phyloP scores from a whole-genome alignment of 2,113 vertebrate species.

The Channa argus region DNA sequence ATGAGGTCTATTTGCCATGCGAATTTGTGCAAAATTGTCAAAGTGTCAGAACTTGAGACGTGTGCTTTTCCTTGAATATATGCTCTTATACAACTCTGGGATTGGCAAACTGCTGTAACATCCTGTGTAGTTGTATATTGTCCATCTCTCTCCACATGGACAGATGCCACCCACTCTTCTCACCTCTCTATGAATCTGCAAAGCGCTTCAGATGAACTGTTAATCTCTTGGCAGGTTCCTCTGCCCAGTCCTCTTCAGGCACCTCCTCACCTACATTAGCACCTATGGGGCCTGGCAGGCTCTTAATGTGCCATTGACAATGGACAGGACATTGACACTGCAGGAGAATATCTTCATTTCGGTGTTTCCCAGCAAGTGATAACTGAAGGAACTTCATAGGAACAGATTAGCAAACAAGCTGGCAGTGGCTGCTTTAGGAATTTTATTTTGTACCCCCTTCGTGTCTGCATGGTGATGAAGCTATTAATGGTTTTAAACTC shows the following conservation, averaged over 20 bases:
- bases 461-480: conserved; percentile 45
- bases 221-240: conserved; percentile 68
- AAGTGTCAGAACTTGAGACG: conserved; percentile 13
- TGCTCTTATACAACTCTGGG: neutral
- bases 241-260: conserved; percentile 48
- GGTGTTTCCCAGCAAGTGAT: conserved; percentile 13
- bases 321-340: conserved; percentile 33
- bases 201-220: conserved; percentile 64
- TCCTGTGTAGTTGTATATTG: conserved; percentile 17
- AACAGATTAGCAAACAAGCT: conserved; percentile 51
- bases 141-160: conserved; percentile 45
- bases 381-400: conserved; percentile 20
- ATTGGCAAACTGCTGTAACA: conserved; percentile 12
- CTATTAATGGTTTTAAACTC: conserved; percentile 50
- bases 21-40: conserved; percentile 4
- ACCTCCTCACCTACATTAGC: conserved; percentile 59
- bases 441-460: neutral
- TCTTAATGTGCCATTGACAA: conserved; percentile 55
- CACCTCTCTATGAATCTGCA: conserved; percentile 60
- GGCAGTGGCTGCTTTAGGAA: conserved; percentile 18
- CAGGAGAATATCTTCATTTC: conserved; percentile 20
- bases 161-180: conserved; percentile 58
- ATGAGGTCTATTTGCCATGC: neutral
- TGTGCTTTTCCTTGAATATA: conserved; percentile 1
- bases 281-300: conserved; percentile 63